A percentile compares a stretch with the other conserved stretches of the same genome.
Evolutionary conservation across 2,888 invertebrate species (phyloP).

Genomic region (Diplolepis rosae): DNA sequence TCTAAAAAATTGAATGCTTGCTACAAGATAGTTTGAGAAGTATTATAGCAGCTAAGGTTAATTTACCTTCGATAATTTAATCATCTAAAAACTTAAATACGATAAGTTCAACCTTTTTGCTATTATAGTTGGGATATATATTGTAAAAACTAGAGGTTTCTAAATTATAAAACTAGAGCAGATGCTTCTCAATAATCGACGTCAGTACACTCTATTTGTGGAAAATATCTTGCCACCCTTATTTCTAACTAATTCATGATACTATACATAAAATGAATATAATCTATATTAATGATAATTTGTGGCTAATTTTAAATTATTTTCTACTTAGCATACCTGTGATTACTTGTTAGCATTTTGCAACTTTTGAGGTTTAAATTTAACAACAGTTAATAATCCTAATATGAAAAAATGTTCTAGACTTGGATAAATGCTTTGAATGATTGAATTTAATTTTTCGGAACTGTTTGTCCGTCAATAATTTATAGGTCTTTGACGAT

Average conservation of each 20-base stretch:
- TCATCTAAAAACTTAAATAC: neutral
- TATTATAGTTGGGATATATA: neutral
- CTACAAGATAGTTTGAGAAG: neutral
- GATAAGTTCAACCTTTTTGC: neutral
- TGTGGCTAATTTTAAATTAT: conserved; percentile 12
- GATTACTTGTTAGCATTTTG: neutral
- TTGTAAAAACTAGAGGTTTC: too few relatives aligned
- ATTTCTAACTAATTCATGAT: too few relatives aligned
- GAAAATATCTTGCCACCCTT: neutral
- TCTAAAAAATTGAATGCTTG: conserved; percentile 3
- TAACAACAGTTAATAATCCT: neutral
- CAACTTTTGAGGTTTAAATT: neutral
- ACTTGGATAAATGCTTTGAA: too few relatives aligned
- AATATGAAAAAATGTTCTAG: too few relatives aligned
- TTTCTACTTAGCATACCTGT: neutral
- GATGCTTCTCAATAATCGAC: neutral
- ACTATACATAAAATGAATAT: too few relatives aligned
- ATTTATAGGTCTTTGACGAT: too few relatives aligned
- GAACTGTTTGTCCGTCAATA: too few relatives aligned
- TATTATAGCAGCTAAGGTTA: neutral
- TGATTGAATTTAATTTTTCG: too few relatives aligned
- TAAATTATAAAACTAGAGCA: neutral
- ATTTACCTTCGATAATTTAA: neutral
- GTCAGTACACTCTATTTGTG: neutral
- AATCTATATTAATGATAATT: too few relatives aligned